Evolutionary conservation across 2,888 invertebrate genomes (phyloP).

Genomic region (Chydorus sphaericus): DNA sequence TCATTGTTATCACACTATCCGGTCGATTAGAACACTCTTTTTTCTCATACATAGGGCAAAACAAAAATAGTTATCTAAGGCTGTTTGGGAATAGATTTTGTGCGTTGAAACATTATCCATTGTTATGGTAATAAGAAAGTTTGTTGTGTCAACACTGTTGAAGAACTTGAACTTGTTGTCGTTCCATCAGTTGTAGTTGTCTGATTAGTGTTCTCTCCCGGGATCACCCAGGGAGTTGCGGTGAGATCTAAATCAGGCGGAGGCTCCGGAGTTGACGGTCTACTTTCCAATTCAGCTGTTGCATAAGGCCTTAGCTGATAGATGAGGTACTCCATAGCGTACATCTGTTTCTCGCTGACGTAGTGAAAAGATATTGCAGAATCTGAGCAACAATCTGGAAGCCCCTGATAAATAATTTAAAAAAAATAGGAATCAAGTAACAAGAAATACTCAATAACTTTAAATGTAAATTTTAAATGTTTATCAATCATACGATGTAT

Average conservation of each 20-base stretch:
- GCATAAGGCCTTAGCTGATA: slow-evolving; percentile 70
- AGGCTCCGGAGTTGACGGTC: slow-evolving; percentile 7
- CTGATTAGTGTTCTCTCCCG: no score
- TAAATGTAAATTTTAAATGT: neutral
- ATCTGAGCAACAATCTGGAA: slow-evolving; percentile 80
- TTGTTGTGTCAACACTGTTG: no score
- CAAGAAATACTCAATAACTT: slow-evolving; percentile 41
- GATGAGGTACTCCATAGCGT: slow-evolving; percentile 82
- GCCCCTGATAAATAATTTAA: slow-evolving; percentile 41
- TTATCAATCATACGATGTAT: neutral
- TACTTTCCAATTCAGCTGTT: slow-evolving; percentile 17
- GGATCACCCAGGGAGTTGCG: slow-evolving; percentile 13
- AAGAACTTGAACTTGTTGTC: no score
- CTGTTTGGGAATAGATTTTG: no score
- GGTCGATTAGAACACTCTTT: no score
- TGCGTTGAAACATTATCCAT: no score
- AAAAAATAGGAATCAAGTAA: no score
- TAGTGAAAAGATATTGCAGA: slow-evolving; percentile 91
- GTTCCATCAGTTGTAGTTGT: no score
- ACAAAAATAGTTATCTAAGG: no score
- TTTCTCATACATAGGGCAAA: no score
- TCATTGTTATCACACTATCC: no score
- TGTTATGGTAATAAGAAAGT: no score
- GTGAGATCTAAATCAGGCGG: slow-evolving; percentile 11
- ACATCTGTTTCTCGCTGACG: slow-evolving; percentile 79